phyloP scores from a whole-genome alignment of 1,140 invertebrate genomes.

The Frieseomelitta varia region DNA sequence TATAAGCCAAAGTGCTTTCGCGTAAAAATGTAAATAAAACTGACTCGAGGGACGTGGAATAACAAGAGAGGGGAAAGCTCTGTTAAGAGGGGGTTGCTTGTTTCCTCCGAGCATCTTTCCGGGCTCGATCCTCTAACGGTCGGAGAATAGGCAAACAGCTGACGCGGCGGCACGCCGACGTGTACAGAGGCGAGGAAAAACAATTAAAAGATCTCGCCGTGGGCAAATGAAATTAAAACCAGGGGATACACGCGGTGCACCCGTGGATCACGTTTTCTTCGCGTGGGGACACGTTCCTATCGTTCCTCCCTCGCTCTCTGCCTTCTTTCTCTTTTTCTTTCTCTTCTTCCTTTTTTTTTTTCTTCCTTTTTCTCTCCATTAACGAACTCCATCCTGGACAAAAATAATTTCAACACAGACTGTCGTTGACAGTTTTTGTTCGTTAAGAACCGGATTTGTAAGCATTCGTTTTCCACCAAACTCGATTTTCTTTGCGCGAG shows the following conservation, averaged over 20 bases:
- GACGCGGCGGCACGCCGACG: neutral
- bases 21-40: conserved; percentile 48
- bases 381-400: conserved; percentile 48
- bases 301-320: neutral
- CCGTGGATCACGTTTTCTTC: neutral
- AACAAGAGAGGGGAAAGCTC: neutral
- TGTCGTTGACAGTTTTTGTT: conserved; percentile 66
- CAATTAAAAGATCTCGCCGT: conserved; percentile 18
- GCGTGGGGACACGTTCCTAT: neutral
- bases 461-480: conserved; percentile 62
- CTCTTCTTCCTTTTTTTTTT: too few species aligned
- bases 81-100: neutral
- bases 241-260: neutral
- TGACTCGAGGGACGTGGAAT: neutral
- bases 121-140: neutral
- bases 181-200: neutral
- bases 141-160: neutral
- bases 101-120: neutral
- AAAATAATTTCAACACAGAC: conserved; percentile 63
- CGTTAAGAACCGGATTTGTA: conserved; percentile 66
- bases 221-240: conserved; percentile 43
- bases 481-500: conserved; percentile 64
- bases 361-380: conserved; percentile 10
- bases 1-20: conserved; percentile 7
- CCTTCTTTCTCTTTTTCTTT: neutral